Percentiles rank a stretch among this genome's conserved stretches.
These are phyloP conservation scores for Poeciliopsis presidionis DNA, from an alignment of 2,797 vertebrate species.

Conservation along the genomic window DNA sequence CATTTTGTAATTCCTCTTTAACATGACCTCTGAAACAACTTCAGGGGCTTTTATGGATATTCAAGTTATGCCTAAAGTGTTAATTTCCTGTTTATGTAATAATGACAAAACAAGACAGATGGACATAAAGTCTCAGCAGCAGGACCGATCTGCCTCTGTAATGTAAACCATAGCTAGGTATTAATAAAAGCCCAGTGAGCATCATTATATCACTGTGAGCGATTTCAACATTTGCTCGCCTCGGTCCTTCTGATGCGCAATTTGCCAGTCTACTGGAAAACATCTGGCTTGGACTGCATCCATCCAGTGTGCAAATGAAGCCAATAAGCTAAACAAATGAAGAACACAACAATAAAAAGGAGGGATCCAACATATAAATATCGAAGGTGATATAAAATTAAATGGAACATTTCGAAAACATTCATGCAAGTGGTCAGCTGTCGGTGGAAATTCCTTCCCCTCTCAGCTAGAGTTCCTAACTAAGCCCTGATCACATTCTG, in stretches of 20 bases:
- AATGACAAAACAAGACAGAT: conserved; percentile 5
- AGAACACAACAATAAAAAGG: background rate
- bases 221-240: conserved; percentile 57
- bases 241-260: conserved; percentile 55
- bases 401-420: conserved; percentile 4
- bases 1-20: conserved; percentile 15
- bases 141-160: conserved; percentile 14
- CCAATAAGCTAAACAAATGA: conserved; percentile 1
- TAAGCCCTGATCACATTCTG: conserved; percentile 15
- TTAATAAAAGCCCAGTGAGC: conserved; percentile 30
- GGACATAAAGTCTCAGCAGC: conserved; percentile 11
- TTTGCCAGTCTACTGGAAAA: conserved; percentile 61
- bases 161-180: conserved; percentile 51
- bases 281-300: conserved; percentile 37
- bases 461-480: conserved; percentile 20
- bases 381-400: conserved; percentile 1
- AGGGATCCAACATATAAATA: conserved; percentile 2
- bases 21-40: conserved; percentile 37
- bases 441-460: conserved; percentile 21
- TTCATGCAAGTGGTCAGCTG: conserved; percentile 12
- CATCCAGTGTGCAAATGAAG: conserved; percentile 29
- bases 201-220: conserved; percentile 45
- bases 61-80: conserved; percentile 17
- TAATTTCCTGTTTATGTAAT: conserved; percentile 18
- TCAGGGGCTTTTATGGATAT: conserved; percentile 8